A percentile compares a stretch with the other conserved stretches of the same genome.
phyloP scores from a whole-genome alignment of 2,888 invertebrate genomes.

The Apomyelois bistriatella region DNA sequence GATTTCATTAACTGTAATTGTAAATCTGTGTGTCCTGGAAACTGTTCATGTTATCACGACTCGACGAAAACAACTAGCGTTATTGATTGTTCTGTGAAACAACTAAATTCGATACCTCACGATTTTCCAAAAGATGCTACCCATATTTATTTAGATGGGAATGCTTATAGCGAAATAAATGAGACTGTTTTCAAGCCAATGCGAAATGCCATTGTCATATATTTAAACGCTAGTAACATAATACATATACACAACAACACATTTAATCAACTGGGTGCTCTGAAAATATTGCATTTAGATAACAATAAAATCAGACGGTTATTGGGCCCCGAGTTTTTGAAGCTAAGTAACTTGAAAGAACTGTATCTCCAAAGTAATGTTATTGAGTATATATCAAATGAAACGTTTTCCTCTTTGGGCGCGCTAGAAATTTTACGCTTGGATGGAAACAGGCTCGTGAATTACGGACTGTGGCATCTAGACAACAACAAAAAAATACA shows the following conservation, averaged over 20 bases:
- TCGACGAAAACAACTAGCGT: constrained; percentile 95
- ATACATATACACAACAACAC: constrained; percentile 91
- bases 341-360: constrained; percentile 88
- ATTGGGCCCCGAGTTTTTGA: constrained; percentile 91
- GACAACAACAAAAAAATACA: constrained; percentile 84
- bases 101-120: constrained; percentile 86
- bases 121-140: constrained; percentile 95
- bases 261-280: constrained; percentile 87
- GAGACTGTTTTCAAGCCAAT: constrained; percentile 65
- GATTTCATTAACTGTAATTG: constrained; percentile 97
- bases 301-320: constrained; percentile 89
- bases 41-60: constrained; percentile 97
- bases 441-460: constrained; percentile 91
- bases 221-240: constrained; percentile 90
- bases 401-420: constrained; percentile 87
- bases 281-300: constrained; percentile 91
- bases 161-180: constrained; percentile 88
- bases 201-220: constrained; percentile 83
- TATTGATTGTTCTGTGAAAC: constrained; percentile 92
- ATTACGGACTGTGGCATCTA: constrained; percentile 90
- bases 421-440: constrained; percentile 90
- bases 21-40: constrained; percentile 95
- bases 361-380: constrained; percentile 92
- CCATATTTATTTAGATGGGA: constrained; percentile 95
- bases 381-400: constrained; percentile 88